These are phyloP conservation scores for Harpalus rufipes DNA, from an alignment of 2,888 invertebrate genomes.

Conservation along the genomic window DNA sequence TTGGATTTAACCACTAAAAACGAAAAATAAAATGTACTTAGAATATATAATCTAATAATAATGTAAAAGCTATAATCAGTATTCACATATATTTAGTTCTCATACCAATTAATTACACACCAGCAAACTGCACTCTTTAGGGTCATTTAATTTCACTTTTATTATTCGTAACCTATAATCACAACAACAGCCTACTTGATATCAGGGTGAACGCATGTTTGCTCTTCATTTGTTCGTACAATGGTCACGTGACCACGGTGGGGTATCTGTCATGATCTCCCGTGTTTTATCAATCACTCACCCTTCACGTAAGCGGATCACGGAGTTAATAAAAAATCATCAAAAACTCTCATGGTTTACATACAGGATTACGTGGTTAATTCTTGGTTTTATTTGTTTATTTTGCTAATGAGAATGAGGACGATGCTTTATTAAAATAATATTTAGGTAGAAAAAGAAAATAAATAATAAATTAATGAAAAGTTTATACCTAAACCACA, in stretches of 20 bases:
- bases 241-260: constrained; percentile 54
- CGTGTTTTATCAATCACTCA: constrained; percentile 62
- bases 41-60: too few species aligned
- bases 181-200: constrained; percentile 54
- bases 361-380: constrained; percentile 23
- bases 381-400: constrained; percentile 20
- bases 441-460: not conserved
- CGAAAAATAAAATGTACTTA: too few species aligned
- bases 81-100: not conserved
- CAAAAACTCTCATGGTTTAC: constrained; percentile 28
- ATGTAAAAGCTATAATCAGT: too few species aligned
- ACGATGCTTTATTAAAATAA: not conserved
- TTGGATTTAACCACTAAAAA: too few species aligned
- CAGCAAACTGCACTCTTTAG: constrained; percentile 13
- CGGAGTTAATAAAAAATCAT: constrained; percentile 40
- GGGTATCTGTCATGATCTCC: constrained; percentile 64
- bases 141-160: constrained; percentile 58
- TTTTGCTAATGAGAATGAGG: not conserved
- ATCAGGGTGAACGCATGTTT: constrained; percentile 42
- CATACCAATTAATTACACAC: constrained; percentile 15
- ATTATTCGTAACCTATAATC: constrained; percentile 61
- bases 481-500: too few species aligned
- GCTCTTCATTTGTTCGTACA: constrained; percentile 49
- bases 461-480: too few species aligned
- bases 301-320: constrained; percentile 32